Base-by-base conservation (phyloP, 30 jellyfish, hydroid and myxozoan species). In the Hydractinia echinata region DNA sequence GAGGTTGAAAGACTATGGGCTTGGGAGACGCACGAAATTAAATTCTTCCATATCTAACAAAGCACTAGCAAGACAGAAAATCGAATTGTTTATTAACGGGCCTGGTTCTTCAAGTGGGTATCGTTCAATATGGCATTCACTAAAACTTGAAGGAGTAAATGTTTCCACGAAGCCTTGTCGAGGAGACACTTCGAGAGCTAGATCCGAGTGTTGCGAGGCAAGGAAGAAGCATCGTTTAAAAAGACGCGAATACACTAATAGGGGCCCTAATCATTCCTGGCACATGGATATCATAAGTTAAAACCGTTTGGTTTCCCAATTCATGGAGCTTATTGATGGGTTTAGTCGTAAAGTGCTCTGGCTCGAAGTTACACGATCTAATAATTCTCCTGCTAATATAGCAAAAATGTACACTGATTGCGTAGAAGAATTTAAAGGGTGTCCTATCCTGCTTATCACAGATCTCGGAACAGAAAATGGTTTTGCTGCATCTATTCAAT, bases 381-480 rank as follows among this genome's bases (percentile, higher is more conserved):
- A 86, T 62, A 86, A 86, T 39, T 53, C 51, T 4, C 95, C 89
- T 6, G 53, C 53, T 15, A 77, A 67, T 52, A 73, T 82, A 5
- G 89, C 79, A 16, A 54, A 64, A 18, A 79, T 73, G 78, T 80
- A 51, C 58, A 62, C 52, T 14, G 74, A 69, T 51, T 54, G 84
- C 18, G 84, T 84, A 20, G 16, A 8, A 6, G 82, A 56, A 8
- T 8, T 67, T 58, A 58, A 67, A 10, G 90, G 95, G 7, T 86
- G 89, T 20, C 89, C 95, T 79, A 77, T 61, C 16, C 11, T 79
- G 67, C 66, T 86, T 5, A 73, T 79, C 30, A 67, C 95, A n/a
- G 95, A 86, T 61, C 67, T 70, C 49, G 95, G 95, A 10, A 79
- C 89, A 54, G 95, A 86, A 73, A 86, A 86, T 64, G 95, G 95